Conservation (phyloP, 2,888 invertebrate species). For the Hedychridium roseum region DNA sequence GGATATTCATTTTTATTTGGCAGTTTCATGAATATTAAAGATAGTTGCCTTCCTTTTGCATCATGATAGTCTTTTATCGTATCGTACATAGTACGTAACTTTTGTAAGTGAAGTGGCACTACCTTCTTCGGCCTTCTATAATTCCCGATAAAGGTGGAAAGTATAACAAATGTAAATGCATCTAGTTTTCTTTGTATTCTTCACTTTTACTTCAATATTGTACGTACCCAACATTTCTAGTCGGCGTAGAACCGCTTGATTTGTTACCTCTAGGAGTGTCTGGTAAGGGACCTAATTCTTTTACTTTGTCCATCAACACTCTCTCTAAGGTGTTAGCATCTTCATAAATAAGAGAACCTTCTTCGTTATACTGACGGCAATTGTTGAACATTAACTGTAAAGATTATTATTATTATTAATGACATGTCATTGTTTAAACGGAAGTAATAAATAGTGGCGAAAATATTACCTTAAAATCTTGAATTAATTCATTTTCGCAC, state of each 20-base stretch:
- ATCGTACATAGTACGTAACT: constrained; percentile 86
- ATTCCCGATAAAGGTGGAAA: no score
- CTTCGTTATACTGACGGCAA: constrained; percentile 96
- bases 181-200: neutral
- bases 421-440: no score
- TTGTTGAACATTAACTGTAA: constrained; percentile 93
- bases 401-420: no score
- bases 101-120: constrained; percentile 69
- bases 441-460: no score
- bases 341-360: constrained; percentile 93
- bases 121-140: constrained; percentile 58
- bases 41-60: constrained; percentile 87
- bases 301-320: constrained; percentile 82
- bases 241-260: constrained; percentile 56
- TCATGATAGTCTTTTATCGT: constrained; percentile 90
- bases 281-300: constrained; percentile 73
- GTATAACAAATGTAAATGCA: no score
- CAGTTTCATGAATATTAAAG: constrained; percentile 92
- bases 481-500: constrained; percentile 69
- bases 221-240: constrained; percentile 63
- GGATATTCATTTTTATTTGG: constrained; percentile 94
- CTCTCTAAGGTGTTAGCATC: constrained; percentile 91
- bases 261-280: constrained; percentile 56
- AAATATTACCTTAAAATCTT: constrained; percentile 68
- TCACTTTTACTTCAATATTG: constrained; percentile 14